phyloP scores from a whole-genome alignment of 2,888 invertebrate species.

The Eupithecia abbreviata region DNA sequence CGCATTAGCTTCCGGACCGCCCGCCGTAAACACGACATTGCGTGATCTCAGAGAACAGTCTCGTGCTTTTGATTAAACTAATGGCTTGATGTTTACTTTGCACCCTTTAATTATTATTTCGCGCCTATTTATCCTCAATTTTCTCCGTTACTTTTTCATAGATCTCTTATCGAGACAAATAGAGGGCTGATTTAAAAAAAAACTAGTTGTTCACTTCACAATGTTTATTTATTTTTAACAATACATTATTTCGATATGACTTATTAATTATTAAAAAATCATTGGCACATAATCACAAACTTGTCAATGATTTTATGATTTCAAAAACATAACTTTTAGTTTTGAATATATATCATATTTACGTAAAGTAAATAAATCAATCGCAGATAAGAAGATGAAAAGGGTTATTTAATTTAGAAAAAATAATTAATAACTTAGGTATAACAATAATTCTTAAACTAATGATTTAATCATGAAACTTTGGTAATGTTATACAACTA shows the following conservation, averaged over 20 bases:
- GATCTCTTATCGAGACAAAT: neutral
- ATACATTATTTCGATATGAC: slow-evolving; percentile 49
- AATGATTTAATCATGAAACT: slow-evolving; percentile 49
- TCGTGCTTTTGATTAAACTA: slow-evolving; percentile 69
- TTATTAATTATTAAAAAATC: slow-evolving; percentile 74
- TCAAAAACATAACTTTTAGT: slow-evolving; percentile 21
- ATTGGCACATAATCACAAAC: slow-evolving; percentile 84
- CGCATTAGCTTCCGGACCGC: slow-evolving; percentile 19
- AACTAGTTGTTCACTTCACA: slow-evolving; percentile 41
- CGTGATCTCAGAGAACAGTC: slow-evolving; percentile 64
- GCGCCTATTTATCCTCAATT: neutral
- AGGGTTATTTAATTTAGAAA: neutral
- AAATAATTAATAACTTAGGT: neutral
- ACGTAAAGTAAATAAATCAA: neutral
- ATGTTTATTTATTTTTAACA: slow-evolving; percentile 54
- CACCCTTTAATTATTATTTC: slow-evolving; percentile 54
- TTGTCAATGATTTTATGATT: slow-evolving; percentile 75
- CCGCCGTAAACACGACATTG: slow-evolving; percentile 57
- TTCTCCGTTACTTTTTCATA: neutral
- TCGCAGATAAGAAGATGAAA: neutral
- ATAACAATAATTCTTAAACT: slow-evolving; percentile 31
- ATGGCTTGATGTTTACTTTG: slow-evolving; percentile 57
- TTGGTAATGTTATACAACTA: slow-evolving; percentile 51
- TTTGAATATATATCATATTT: neutral
- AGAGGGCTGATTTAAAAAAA: slow-evolving; percentile 13